Conservation (phyloP, 1,140 invertebrate genomes). For the Asobara japonica region DNA sequence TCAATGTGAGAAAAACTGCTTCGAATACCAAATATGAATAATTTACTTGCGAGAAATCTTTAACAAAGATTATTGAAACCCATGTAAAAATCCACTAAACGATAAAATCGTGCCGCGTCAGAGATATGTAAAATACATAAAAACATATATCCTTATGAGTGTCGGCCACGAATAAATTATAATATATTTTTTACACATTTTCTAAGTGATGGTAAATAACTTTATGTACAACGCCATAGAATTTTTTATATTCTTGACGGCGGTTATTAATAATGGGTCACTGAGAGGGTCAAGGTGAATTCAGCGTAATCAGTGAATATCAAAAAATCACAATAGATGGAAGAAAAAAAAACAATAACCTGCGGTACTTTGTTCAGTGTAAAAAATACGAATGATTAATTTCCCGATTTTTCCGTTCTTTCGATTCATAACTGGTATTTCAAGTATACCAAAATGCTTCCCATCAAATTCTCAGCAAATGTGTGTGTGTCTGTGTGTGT, state of each 20-base stretch:
- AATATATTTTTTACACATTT: not conserved
- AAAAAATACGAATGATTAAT: too few relatives aligned
- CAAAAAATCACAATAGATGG: not conserved
- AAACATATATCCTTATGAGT: not conserved
- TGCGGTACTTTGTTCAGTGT: too few relatives aligned
- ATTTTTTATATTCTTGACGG: not conserved
- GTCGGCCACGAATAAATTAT: not conserved
- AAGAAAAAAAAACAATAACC: too few relatives aligned
- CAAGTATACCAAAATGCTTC: too few relatives aligned
- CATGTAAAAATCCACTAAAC: not conserved
- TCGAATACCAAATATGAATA: not conserved
- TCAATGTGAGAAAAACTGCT: too few relatives aligned
- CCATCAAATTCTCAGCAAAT: too few relatives aligned
- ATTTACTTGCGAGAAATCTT: not conserved
- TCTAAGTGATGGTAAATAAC: not conserved
- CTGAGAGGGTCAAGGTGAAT: not conserved
- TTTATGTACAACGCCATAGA: not conserved
- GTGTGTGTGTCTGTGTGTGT: too few relatives aligned
- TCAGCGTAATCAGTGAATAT: too few relatives aligned
- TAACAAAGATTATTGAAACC: not conserved
- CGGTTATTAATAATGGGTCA: not conserved
- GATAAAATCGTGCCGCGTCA: not conserved
- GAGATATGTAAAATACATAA: not conserved
- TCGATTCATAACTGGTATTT: too few relatives aligned
- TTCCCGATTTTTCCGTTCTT: too few relatives aligned